Evolutionary conservation across 1,140 invertebrate genomes (phyloP).

Genomic region (Drosophila mayri): DNA sequence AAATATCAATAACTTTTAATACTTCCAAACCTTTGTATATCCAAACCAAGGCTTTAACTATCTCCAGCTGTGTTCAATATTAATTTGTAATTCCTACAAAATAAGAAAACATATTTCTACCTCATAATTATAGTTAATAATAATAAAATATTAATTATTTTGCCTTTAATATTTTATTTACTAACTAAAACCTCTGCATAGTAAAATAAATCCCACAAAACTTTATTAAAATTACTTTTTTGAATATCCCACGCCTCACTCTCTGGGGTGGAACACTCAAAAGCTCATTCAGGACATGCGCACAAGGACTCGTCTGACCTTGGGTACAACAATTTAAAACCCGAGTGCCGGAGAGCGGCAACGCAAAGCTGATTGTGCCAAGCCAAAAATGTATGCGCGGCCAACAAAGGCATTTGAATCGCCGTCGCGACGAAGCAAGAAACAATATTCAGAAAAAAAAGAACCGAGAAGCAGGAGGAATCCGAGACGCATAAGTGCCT

Average conservation of each 20-base stretch:
- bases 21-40: not conserved
- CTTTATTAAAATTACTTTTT: not conserved
- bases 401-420: conserved; percentile 43
- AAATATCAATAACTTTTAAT: not conserved
- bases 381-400: conserved; percentile 40
- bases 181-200: not conserved
- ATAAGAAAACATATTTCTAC: not conserved
- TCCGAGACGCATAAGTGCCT: conserved; percentile 40
- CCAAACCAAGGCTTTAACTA: not conserved
- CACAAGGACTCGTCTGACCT: conserved; percentile 53
- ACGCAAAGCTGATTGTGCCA: conserved; percentile 62
- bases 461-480: conserved; percentile 15
- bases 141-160: not conserved
- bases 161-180: not conserved
- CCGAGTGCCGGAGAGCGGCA: conserved; percentile 31
- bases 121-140: too few species aligned
- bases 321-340: conserved; percentile 49
- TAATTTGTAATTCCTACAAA: not conserved
- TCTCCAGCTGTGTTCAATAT: not conserved
- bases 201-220: too few species aligned
- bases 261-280: not conserved
- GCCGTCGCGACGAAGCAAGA: conserved; percentile 11
- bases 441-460: not conserved
- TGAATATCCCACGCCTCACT: conserved; percentile 4
- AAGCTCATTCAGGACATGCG: conserved; percentile 65